Base-by-base conservation (phyloP, 1,140 invertebrate species). In the Diabrotica undecimpunctata region DNA sequence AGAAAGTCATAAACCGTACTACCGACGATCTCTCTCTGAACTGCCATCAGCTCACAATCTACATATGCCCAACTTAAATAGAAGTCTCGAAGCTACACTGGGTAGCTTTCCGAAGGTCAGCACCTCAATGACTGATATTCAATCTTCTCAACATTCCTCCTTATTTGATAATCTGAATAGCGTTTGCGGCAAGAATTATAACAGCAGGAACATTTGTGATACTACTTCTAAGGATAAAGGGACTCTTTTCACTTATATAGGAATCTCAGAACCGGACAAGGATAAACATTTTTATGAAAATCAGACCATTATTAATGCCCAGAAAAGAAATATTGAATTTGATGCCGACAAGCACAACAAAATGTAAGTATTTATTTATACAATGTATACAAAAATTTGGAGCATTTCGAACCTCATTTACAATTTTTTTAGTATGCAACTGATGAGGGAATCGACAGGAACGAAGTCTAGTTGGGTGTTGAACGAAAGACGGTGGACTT, bases 401-500 rank as follows among this genome's bases (percentile, higher is more conserved):
- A 25, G 25, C 25, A 25, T 4, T 25, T 25, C 25, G 1, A 2
- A 25, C 4, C 25, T 25, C 4, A 25, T 25, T 25, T 4, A 4
- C 25, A 25, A n/a, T 25, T 25, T 25, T 59, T 69, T 14, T 54
- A 75, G 74, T 65, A 61, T 74, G 61, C 70, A 70, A 60, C 61
- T 70, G 6, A 56, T 75, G 62, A 72, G 74, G 58, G 62, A 69
- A 14, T 68, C 58, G 35, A 66, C 56, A 35, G 52, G 54, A 25
- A 50, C 69, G 10, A 53, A 62, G 25, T 65, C 46, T 13, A 71
- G 62, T 55, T 74, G 72, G 71, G 63, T 68, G 8, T 62, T 65
- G 58, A 71, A 81, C 72, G 75, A 79, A 70, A 86, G 90, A 66
- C 90, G 91, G 87, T 95, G 92, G 92, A 91, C 90, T 55, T 95